Evolutionary conservation across 37 sponge, comb jelly and placozoan genomes (phyloP), one percentile per base, ranked within the genome.

Genomic region (Beroe forskalii): DNA sequence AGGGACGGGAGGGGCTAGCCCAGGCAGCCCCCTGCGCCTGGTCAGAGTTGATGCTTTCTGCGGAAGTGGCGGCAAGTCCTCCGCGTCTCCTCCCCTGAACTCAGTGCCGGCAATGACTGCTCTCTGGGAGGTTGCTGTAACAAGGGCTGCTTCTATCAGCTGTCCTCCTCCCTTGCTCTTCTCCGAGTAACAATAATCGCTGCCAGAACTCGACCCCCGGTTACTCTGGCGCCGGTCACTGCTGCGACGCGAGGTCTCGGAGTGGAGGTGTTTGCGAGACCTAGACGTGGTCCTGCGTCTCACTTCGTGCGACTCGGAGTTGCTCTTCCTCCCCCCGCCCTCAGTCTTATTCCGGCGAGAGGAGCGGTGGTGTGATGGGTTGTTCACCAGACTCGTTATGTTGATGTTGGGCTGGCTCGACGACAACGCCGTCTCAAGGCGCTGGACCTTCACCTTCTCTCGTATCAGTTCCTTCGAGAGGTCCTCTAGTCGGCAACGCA

Each of bases 391-490:
- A 35, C 38, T 69, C 1, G 35, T 69, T 20, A 31, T 69, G 72
- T 69, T 69, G 35, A 36, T 33, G 38, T 32, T 69, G 38, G 2
- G 72, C 38, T 69, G 35, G 19, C 72, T 69, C 33, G 27, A 32
- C 33, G 35, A 38, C 3, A 41, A 4, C n/a, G 86, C 35, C 1
- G 55, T 20, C 55, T 80, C 86, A 23, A 80, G 40, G 4, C 86
- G 86, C 55, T 80, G 86, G 9, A 80, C 86, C 42, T 80, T 80
- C 28, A 80, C 86, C 27, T 44, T 80, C 40, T 80, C 86, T 25
- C 44, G 22, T 8, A 80, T 41, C 55, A 80, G 28, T 27, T 80
- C 86, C 20, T 80, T 80, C 2, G 86, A 80, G 1, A 80, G 44
- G 1, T 80, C 86, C 55, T 80, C 86, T 27, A 80, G 37, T 24